These are phyloP conservation scores for Sinocyclocheilus anophthalmus DNA, from an alignment of 2,113 vertebrate genomes.

Conservation along the genomic window DNA sequence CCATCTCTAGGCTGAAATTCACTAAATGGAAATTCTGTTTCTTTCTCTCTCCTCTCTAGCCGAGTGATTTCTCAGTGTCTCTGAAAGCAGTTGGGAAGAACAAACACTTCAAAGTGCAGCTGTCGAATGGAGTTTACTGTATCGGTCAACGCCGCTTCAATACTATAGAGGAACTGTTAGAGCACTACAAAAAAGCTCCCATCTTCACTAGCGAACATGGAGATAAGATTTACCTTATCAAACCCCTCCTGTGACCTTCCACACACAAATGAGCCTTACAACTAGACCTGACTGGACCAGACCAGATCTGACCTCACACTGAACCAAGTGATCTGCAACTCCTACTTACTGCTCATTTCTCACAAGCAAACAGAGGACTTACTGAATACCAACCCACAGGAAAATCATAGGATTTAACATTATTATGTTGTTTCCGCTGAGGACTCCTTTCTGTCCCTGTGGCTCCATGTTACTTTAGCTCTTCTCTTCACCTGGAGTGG, in stretches of 20 bases:
- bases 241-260: slow-evolving; percentile 84
- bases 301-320: slow-evolving; percentile 58
- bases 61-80: slow-evolving; percentile 90
- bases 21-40: not conserved
- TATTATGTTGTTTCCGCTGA: not conserved
- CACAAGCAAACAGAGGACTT: slow-evolving; percentile 24
- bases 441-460: slow-evolving; percentile 53
- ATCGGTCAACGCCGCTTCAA: slow-evolving; percentile 89
- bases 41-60: slow-evolving; percentile 70
- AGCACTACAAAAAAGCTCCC: slow-evolving; percentile 92
- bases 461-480: not conserved
- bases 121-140: slow-evolving; percentile 84
- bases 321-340: slow-evolving; percentile 65
- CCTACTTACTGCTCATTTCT: slow-evolving; percentile 23
- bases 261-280: slow-evolving; percentile 76
- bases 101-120: slow-evolving; percentile 93
- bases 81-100: slow-evolving; percentile 90
- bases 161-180: slow-evolving; percentile 88
- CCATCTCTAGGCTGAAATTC: not conserved
- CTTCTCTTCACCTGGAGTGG: not conserved
- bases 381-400: not conserved
- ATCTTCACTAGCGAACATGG: slow-evolving; percentile 92
- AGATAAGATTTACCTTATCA: slow-evolving; percentile 88
- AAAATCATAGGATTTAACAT: not conserved
- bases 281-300: slow-evolving; percentile 59